Percentiles rank a stretch among this genome's conserved stretches.
Conservation (phyloP, 2,888 invertebrate species). For the Endomychus coccineus region DNA sequence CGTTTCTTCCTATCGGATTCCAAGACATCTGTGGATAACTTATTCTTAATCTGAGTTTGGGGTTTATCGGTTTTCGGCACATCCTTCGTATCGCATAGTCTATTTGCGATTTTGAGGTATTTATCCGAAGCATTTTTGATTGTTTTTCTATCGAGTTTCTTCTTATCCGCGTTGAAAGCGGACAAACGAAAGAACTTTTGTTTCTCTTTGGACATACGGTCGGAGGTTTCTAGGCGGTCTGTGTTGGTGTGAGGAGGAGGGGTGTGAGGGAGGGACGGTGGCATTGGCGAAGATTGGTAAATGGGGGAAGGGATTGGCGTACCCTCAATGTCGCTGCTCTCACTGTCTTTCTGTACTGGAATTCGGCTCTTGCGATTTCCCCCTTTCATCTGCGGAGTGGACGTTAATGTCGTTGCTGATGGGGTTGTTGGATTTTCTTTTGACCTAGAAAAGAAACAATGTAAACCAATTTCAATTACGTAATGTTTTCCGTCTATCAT, state of each 20-base stretch:
- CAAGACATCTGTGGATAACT: background rate
- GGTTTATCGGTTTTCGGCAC: conserved; percentile 1
- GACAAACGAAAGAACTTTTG: conserved; percentile 79
- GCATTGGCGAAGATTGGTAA: conserved; percentile 16
- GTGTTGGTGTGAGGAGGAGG: conserved; percentile 15
- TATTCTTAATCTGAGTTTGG: background rate
- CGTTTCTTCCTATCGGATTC: conserved; percentile 6
- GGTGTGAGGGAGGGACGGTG: conserved; percentile 19
- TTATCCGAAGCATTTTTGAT: conserved; percentile 11
- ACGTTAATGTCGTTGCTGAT: conserved; percentile 34
- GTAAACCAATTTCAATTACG: too few species aligned
- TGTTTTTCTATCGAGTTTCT: conserved; percentile 36
- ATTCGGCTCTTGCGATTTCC: conserved; percentile 38
- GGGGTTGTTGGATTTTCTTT: background rate
- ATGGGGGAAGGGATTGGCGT: conserved; percentile 43
- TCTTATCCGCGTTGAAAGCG: conserved; percentile 66
- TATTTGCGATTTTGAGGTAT: conserved; percentile 19
- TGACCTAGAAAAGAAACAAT: too few species aligned
- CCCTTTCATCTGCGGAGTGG: conserved; percentile 28
- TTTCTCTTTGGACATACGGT: conserved; percentile 80
- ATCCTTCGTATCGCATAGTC: too few species aligned
- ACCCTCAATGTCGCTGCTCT: conserved; percentile 41
- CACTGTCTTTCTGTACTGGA: conserved; percentile 21
- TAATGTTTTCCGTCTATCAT: too few species aligned
- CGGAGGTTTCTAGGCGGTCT: conserved; percentile 54